Evolutionary conservation across 2,113 vertebrate genomes (phyloP), one percentile per base, ranked within the genome.

Genomic region (Mus spicilegus): DNA sequence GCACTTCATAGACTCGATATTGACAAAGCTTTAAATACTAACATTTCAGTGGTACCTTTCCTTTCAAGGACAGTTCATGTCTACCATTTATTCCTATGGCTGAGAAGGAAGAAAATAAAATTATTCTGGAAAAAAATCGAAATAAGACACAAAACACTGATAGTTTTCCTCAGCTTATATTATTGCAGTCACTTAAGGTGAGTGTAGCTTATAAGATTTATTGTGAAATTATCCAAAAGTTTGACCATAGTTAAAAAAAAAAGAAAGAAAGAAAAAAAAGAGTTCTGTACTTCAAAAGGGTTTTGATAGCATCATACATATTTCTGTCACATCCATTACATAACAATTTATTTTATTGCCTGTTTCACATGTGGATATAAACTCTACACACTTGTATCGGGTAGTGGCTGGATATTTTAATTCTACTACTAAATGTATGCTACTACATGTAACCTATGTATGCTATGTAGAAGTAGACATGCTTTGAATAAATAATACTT

Each of bases 21-120:
- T 42, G 69, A 16, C 67, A 84, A 91, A 22, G 30, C 39, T 78
- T 85, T 70, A 33, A 97, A 95, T 89, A 82, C 12, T 63, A 88
- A 61, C 10, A 89, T 80, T 86, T 86, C 20, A 88, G 42, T 80
- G 58, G 12, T 5, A 85, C 54, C 51, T 30, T 85, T 39, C 11
- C 30, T 33, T 87, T 87, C 12, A 54, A 72, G 67, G 19, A 70
- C 22, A 70, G 3, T 88, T n/a, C 20, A 70, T 70, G 0, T 49
- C n/a, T 85, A 42, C 3, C 7, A 1, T 75, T 19, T 78, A 72
- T 67, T 14, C 8, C n/a, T 87, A 30, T 69, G 65, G 28, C 73
- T 82, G 36, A 13, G 36, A 33, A 92, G 49, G 42, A 91, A 24
- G 30, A 89, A 89, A 26, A 36, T 87, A 36, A 89, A 93, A 77